phyloP scores from a whole-genome alignment of 2,888 invertebrate species.

The Lasioglossum morio region DNA sequence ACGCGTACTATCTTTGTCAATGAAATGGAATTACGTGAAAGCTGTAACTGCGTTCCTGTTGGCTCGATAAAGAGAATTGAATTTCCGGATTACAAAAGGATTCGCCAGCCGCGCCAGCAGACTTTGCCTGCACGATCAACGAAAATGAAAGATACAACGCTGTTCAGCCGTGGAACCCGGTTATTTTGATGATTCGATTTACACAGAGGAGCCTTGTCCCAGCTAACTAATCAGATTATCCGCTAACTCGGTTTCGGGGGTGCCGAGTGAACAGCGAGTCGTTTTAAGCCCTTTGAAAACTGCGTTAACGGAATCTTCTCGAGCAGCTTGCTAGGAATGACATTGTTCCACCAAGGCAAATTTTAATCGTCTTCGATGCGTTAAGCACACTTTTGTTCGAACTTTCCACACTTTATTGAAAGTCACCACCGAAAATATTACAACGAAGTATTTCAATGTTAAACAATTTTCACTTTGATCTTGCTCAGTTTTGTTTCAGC shows the following conservation, averaged over 20 bases:
- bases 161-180: constrained; percentile 23
- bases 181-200: constrained; percentile 62
- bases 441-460: neutral
- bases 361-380: constrained; percentile 3
- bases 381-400: neutral
- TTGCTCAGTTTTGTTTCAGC: too few relatives aligned
- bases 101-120: neutral
- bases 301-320: constrained; percentile 15
- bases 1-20: neutral
- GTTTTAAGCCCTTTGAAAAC: constrained; percentile 18
- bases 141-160: constrained; percentile 37
- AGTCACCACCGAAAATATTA: neutral
- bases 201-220: constrained; percentile 41
- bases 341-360: constrained; percentile 13
- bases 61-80: constrained; percentile 24
- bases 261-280: constrained; percentile 18
- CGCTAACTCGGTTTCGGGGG: constrained; percentile 26
- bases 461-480: neutral
- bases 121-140: neutral
- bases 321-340: neutral
- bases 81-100: constrained; percentile 38
- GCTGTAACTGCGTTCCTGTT: neutral
- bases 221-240: constrained; percentile 58
- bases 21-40: neutral
- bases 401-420: too few relatives aligned